Evolutionary conservation across 1,140 invertebrate genomes (phyloP).

Genomic region (Teleogryllus occipitalis): DNA sequence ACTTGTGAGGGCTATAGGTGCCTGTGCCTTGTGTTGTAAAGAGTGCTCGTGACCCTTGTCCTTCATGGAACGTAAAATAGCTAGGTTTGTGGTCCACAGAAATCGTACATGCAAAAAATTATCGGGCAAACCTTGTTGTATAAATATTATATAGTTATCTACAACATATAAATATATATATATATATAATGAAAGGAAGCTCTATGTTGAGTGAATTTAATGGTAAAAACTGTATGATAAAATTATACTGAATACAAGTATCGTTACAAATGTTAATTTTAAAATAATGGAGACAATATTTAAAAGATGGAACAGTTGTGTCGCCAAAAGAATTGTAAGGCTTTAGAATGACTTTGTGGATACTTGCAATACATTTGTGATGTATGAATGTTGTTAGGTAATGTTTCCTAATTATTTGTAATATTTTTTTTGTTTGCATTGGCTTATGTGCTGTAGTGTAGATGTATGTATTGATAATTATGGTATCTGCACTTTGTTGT

Average conservation of each 20-base stretch:
- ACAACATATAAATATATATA: background rate
- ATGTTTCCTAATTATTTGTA: background rate
- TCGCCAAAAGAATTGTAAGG: background rate
- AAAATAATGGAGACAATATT: background rate
- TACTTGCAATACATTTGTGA: slow-evolving; percentile 1
- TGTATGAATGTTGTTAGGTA: background rate
- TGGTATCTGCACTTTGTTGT: slow-evolving; percentile 4
- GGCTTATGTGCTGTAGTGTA: slow-evolving; percentile 1
- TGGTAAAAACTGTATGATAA: background rate
- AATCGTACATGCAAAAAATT: background rate
- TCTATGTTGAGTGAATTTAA: background rate
- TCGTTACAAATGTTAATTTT: background rate
- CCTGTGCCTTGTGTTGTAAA: slow-evolving; percentile 3
- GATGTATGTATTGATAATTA: background rate
- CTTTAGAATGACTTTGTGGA: background rate
- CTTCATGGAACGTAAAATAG: background rate
- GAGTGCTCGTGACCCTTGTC: background rate
- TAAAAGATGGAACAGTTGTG: background rate
- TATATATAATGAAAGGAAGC: background rate
- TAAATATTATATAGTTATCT: slow-evolving; percentile 6
- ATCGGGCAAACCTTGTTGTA: background rate
- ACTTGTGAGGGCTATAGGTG: background rate
- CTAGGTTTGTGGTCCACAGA: background rate
- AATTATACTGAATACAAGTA: slow-evolving; percentile 6
- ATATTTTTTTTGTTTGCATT: background rate